Percentiles rank a stretch among this genome's conserved stretches.
Evolutionary conservation across 2,888 invertebrate genomes (phyloP).

Genomic region (Penaeus monodon): DNA sequence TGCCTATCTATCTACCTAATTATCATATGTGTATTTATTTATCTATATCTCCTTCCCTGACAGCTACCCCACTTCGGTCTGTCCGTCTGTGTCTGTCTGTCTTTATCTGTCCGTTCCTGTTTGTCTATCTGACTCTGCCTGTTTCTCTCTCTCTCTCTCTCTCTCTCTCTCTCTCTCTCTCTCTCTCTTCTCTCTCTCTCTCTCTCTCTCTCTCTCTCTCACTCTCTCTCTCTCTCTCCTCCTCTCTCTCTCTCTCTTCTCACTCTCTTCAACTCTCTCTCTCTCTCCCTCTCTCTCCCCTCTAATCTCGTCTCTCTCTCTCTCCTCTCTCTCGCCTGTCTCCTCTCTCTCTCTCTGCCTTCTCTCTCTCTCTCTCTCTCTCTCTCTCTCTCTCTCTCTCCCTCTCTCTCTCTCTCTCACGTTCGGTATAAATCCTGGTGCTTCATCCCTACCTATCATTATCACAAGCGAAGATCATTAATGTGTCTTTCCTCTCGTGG

Average conservation of each 20-base stretch:
- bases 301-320: background rate
- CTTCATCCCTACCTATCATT: conserved; percentile 3
- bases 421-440: conserved; percentile 4
- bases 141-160: too few species aligned
- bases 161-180: background rate
- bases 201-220: background rate
- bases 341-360: background rate
- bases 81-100: too few species aligned
- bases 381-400: background rate
- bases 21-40: background rate
- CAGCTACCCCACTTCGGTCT: too few species aligned
- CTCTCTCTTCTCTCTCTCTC: background rate
- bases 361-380: too few species aligned
- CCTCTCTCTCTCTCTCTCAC: too few species aligned
- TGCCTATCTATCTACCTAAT: background rate
- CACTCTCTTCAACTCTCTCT: too few species aligned
- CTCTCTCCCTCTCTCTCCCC: background rate
- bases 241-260: too few species aligned
- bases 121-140: too few species aligned
- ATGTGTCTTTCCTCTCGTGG: background rate
- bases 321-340: background rate
- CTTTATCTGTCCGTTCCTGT: too few species aligned
- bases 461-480: background rate
- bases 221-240: background rate
- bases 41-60: too few species aligned